Percentiles rank a stretch among this genome's conserved stretches.
These are phyloP conservation scores for Melanocharis versteri DNA, from an alignment of 2,113 vertebrate species.

Conservation along the genomic window DNA sequence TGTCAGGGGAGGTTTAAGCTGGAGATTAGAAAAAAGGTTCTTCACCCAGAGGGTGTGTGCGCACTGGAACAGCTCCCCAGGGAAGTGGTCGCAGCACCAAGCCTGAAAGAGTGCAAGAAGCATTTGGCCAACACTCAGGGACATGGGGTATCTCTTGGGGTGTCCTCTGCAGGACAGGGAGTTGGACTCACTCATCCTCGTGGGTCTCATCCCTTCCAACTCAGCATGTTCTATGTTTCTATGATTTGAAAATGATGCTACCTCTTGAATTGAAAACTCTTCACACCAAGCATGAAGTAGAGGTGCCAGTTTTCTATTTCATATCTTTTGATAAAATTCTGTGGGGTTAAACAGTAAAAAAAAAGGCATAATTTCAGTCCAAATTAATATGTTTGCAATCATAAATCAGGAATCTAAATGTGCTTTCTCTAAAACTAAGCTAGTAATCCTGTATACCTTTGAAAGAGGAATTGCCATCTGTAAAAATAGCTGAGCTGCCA, in stretches of 20 bases:
- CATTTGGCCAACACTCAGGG: accelerated
- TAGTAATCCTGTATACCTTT: neutral
- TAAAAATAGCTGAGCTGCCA: neutral
- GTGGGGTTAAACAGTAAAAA: neutral
- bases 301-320: neutral
- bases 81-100: neutral
- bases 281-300: neutral
- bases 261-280: neutral
- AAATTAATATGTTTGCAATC: neutral
- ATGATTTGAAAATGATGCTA: neutral
- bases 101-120: neutral
- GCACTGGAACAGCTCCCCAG: neutral
- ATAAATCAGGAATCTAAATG: neutral
- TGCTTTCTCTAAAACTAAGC: neutral
- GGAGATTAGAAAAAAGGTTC: neutral
- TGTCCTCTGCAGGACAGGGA: neutral
- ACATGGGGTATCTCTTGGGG: neutral
- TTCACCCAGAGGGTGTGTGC: neutral
- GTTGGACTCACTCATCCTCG: neutral
- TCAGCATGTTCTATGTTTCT: neutral
- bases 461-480: neutral
- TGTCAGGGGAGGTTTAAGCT: neutral
- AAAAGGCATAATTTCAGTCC: neutral
- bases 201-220: neutral
- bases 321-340: neutral